Percentiles rank a stretch among this genome's conserved stretches.
Evolutionary conservation across 1,140 invertebrate genomes (phyloP).

Genomic region (Chrysomallon squamiferum): DNA sequence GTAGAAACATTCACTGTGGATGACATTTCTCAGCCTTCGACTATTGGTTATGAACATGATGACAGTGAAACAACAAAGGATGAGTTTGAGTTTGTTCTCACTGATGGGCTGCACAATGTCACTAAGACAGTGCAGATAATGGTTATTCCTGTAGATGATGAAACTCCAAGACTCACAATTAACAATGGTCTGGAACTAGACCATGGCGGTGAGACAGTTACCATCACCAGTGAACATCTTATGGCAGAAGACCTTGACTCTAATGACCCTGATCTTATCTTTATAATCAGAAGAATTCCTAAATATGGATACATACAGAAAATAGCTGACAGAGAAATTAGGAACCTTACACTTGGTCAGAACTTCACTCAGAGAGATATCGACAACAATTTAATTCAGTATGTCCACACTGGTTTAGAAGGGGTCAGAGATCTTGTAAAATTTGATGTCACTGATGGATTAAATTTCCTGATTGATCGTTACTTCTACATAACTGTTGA

Average conservation of each 20-base stretch:
- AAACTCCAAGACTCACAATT: conserved; percentile 60
- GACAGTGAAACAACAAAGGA: conserved; percentile 61
- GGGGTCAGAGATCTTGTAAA: conserved; percentile 62
- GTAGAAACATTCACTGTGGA: conserved; percentile 57
- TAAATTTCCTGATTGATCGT: conserved; percentile 61
- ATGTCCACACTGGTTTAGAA: conserved; percentile 58
- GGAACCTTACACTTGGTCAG: conserved; percentile 55
- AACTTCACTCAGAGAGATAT: conserved; percentile 64
- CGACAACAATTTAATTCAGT: conserved; percentile 54
- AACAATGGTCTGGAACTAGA: conserved; percentile 63
- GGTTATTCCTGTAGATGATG: conserved; percentile 63
- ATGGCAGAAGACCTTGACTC: conserved; percentile 64
- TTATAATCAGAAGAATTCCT: conserved; percentile 55
- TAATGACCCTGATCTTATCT: conserved; percentile 52
- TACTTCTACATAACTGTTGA: conserved; percentile 63
- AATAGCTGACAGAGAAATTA: conserved; percentile 13
- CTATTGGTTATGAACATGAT: conserved; percentile 64
- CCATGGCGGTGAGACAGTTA: conserved; percentile 52
- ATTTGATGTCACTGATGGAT: conserved; percentile 63
- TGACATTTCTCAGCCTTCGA: conserved; percentile 56
- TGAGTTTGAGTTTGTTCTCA: conserved; percentile 57
- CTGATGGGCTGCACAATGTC: conserved; percentile 60
- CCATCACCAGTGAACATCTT: conserved; percentile 57
- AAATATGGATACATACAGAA: conserved; percentile 56
- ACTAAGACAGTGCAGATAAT: conserved; percentile 57